phyloP scores from a whole-genome alignment of 2,888 invertebrate genomes.

The Polyploca ridens region DNA sequence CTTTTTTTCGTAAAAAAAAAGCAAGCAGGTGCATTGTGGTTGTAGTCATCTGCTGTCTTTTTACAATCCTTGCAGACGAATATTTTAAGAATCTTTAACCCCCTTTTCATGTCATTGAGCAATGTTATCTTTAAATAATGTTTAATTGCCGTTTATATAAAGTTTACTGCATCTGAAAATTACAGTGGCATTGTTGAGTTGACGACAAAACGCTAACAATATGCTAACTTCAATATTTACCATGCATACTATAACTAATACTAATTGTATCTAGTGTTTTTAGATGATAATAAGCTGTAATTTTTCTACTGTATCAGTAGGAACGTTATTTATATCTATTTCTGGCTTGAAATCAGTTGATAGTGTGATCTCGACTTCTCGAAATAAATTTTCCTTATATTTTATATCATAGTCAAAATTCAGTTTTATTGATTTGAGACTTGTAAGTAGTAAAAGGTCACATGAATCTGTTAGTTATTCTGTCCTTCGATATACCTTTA shows the following conservation, averaged over 20 bases:
- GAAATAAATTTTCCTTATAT: no score
- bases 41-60: no score
- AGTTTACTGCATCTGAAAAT: neutral
- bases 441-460: no score
- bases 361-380: no score
- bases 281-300: neutral
- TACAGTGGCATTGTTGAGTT: neutral
- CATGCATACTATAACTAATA: neutral
- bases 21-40: no score
- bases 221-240: neutral
- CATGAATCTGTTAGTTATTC: no score
- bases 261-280: slow-evolving; percentile 1
- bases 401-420: no score
- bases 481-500: no score
- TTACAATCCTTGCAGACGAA: neutral
- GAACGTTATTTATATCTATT: neutral
- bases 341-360: neutral
- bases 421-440: no score
- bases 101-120: neutral
- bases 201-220: neutral
- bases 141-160: neutral
- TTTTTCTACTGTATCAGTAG: neutral
- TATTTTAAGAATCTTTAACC: neutral
- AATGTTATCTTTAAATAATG: neutral
- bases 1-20: no score